Conservation (phyloP, 1,140 invertebrate species). For the Camponotus floridanus region DNA sequence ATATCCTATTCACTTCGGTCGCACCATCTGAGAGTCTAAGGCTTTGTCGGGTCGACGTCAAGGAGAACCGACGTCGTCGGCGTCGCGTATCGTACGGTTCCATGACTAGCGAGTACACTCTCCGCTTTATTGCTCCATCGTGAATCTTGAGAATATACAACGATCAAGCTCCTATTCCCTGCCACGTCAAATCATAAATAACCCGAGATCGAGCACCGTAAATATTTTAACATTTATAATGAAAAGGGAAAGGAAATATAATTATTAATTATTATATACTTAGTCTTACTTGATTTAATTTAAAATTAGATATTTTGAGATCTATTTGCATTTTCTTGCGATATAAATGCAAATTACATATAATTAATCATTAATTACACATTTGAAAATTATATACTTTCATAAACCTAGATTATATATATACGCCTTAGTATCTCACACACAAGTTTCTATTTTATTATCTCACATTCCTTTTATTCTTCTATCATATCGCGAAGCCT, state of each 20-base stretch:
- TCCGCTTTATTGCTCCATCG: constrained; percentile 64
- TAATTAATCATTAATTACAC: background rate
- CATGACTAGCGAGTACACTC: constrained; percentile 66
- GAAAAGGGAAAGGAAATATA: constrained; percentile 9
- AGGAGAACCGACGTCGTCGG: constrained; percentile 46
- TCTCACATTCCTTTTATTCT: background rate
- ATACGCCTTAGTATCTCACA: background rate
- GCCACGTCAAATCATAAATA: constrained; percentile 40
- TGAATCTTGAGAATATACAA: constrained; percentile 64
- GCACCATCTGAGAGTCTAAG: constrained; percentile 29
- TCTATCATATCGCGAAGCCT: background rate
- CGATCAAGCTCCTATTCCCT: constrained; percentile 62
- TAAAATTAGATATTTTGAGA: background rate
- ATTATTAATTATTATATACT: background rate
- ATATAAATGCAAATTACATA: constrained; percentile 1
- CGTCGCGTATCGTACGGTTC: constrained; percentile 51
- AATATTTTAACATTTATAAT: constrained; percentile 34
- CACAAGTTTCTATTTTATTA: background rate
- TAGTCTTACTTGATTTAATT: background rate
- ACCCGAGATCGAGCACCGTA: constrained; percentile 46
- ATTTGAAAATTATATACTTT: background rate
- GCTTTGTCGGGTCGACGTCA: constrained; percentile 24
- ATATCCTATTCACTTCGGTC: constrained; percentile 49
- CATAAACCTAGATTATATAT: background rate
- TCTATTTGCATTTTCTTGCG: background rate